Percentiles rank a stretch among this genome's conserved stretches.
Evolutionary conservation across 1,140 invertebrate genomes (phyloP).

Genomic region (Oedothorax gibbosus): DNA sequence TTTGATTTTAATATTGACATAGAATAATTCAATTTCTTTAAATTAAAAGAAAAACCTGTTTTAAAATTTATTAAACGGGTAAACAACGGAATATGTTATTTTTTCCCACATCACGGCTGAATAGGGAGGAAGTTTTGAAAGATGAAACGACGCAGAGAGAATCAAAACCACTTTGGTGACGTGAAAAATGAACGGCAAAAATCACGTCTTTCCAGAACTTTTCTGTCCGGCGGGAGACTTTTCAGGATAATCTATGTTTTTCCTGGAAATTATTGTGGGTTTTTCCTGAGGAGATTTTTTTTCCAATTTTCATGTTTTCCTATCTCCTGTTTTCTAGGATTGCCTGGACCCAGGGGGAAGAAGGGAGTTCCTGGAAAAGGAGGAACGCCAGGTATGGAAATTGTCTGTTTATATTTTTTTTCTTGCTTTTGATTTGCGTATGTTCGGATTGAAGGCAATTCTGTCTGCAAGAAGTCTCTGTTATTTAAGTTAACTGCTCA

Average conservation of each 20-base stretch:
- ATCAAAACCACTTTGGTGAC: constrained; percentile 30
- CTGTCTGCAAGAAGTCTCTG: not conserved
- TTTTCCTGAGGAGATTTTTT: constrained; percentile 24
- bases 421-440: not conserved
- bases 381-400: constrained; percentile 64
- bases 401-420: not conserved
- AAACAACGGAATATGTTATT: too few relatives aligned
- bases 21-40: too few relatives aligned
- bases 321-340: constrained; percentile 69
- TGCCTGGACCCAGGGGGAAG: constrained; percentile 77
- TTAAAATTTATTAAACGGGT: too few relatives aligned
- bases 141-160: constrained; percentile 42
- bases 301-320: constrained; percentile 18
- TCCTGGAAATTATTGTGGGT: constrained; percentile 13
- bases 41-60: too few relatives aligned
- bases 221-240: not conserved
- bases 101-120: not conserved
- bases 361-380: constrained; percentile 73
- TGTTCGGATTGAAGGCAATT: not conserved
- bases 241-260: constrained; percentile 28
- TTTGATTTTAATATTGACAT: too few relatives aligned
- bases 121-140: constrained; percentile 29
- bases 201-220: not conserved
- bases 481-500: not conserved
- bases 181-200: constrained; percentile 37